Conservation (phyloP, 2,797 vertebrate genomes). For the Trachurus trachurus region DNA sequence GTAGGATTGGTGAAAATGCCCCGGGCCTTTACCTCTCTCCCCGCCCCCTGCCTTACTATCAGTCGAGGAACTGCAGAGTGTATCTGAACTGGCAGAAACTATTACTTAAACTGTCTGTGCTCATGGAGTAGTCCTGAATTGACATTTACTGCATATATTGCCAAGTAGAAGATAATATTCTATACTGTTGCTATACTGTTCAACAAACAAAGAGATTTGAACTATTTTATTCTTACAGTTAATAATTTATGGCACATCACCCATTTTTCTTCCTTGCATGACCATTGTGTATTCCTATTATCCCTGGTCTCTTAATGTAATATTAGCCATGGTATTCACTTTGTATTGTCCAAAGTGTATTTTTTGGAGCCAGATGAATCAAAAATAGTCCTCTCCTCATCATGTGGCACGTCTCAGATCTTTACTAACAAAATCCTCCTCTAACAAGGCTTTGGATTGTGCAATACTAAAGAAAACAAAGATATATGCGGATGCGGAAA, state of each 20-base stretch:
- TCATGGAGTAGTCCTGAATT: slow-evolving; percentile 53
- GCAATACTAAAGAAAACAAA: slow-evolving; percentile 34
- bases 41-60: slow-evolving; percentile 72
- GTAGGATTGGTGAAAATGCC: slow-evolving; percentile 50
- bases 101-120: slow-evolving; percentile 64
- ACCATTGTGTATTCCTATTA: slow-evolving; percentile 74
- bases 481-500: neutral
- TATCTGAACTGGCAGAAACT: slow-evolving; percentile 70
- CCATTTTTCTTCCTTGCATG: slow-evolving; percentile 78
- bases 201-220: slow-evolving; percentile 51
- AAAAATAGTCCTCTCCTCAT: slow-evolving; percentile 55
- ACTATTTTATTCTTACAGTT: slow-evolving; percentile 59
- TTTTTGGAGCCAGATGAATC: slow-evolving; percentile 83
- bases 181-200: slow-evolving; percentile 42
- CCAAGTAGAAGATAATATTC: slow-evolving; percentile 64
- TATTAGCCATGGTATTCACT: slow-evolving; percentile 73
- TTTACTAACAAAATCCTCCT: slow-evolving; percentile 23
- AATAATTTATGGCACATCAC: slow-evolving; percentile 52
- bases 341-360: slow-evolving; percentile 75
- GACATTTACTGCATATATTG: slow-evolving; percentile 66
- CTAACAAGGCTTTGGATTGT: slow-evolving; percentile 44
- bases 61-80: slow-evolving; percentile 73
- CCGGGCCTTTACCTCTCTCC: slow-evolving; percentile 56
- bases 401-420: slow-evolving; percentile 25
- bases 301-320: slow-evolving; percentile 76